Conservation (phyloP, 2,797 vertebrate species). For the Avahi laniger region DNA sequence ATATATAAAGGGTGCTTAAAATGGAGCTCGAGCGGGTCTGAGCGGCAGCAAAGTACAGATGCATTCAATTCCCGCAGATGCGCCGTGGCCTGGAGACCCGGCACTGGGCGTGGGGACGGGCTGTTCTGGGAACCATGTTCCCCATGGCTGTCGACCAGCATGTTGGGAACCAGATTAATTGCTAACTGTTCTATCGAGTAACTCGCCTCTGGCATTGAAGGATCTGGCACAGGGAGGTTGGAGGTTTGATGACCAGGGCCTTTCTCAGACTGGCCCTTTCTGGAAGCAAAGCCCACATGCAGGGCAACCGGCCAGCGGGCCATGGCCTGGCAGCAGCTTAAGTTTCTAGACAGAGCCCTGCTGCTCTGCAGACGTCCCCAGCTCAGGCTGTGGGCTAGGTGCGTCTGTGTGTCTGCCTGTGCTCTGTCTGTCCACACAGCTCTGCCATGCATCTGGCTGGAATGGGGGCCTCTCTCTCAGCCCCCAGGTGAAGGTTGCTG, state of each 20-base stretch:
- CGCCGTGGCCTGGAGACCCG: not conserved
- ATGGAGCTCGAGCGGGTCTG: not conserved
- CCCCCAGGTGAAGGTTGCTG: not conserved
- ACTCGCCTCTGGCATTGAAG: not conserved
- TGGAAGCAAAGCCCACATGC: not conserved
- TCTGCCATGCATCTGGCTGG: not conserved
- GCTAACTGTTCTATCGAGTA: not conserved
- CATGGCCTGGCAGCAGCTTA: not conserved
- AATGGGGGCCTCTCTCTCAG: not conserved
- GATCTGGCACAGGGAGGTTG: not conserved
- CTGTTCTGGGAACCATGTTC: not conserved
- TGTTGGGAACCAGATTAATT: not conserved
- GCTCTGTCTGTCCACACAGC: not conserved
- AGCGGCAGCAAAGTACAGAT: not conserved
- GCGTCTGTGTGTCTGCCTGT: fast-evolving
- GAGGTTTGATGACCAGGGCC: not conserved
- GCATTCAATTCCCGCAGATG: not conserved
- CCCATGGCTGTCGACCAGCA: not conserved
- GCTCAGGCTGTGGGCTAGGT: too few species aligned
- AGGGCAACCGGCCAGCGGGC: fast-evolving
- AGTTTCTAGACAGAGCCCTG: not conserved
- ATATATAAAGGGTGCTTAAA: not conserved
- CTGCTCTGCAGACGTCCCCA: not conserved
- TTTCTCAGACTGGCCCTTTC: not conserved
- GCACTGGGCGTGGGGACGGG: not conserved